phyloP scores from a whole-genome alignment of 2,797 vertebrate species.

The Todus mexicanus region DNA sequence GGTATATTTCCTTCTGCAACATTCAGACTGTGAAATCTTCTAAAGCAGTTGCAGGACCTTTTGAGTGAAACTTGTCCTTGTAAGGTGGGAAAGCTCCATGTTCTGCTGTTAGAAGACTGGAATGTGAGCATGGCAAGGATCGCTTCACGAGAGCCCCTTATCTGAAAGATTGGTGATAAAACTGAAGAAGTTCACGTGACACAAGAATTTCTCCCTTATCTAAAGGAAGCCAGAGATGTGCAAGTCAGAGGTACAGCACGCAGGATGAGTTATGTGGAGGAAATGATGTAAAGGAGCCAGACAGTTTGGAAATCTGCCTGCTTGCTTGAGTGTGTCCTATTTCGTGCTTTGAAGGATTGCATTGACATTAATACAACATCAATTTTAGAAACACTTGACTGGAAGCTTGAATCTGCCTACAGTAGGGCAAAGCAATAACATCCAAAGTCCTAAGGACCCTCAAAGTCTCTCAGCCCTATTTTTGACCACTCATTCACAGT shows the following conservation, averaged over 20 bases:
- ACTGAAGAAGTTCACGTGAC: neutral
- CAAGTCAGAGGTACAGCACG: neutral
- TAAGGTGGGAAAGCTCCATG: slow-evolving; percentile 5
- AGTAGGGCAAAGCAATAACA: neutral
- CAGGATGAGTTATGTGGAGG: slow-evolving; percentile 21
- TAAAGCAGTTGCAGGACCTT: neutral
- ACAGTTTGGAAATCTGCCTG: neutral
- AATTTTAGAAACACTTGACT: neutral
- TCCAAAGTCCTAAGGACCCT: neutral
- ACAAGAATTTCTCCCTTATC: slow-evolving; percentile 48
- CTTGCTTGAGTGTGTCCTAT: neutral
- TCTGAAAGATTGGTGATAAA: slow-evolving; percentile 17
- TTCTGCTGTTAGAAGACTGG: neutral
- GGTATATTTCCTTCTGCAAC: neutral
- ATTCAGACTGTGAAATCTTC: neutral
- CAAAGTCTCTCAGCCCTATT: neutral
- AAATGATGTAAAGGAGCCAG: slow-evolving; percentile 23
- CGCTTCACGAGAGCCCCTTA: slow-evolving; percentile 23
- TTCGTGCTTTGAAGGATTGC: neutral
- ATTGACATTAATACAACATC: neutral
- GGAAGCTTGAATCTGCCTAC: neutral
- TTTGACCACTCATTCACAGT: neutral
- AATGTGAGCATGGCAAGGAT: neutral
- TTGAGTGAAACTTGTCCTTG: neutral
- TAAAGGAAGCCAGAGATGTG: slow-evolving; percentile 18